These are phyloP conservation scores for Sciaenops ocellatus DNA, from an alignment of 2,797 vertebrate species.

Conservation along the genomic window DNA sequence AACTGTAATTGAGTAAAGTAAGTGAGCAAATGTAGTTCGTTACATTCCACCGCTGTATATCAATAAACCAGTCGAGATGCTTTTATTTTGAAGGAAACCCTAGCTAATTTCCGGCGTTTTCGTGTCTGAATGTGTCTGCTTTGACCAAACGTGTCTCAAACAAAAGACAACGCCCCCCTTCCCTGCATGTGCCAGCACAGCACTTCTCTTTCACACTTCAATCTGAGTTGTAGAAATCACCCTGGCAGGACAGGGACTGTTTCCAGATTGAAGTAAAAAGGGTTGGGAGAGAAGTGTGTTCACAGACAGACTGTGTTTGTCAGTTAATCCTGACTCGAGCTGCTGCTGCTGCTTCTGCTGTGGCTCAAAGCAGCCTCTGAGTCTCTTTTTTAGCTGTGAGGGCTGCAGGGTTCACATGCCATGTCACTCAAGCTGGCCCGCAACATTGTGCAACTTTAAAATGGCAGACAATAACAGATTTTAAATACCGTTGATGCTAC, in stretches of 20 bases:
- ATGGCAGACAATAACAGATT: no score
- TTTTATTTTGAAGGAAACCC: constrained; percentile 13
- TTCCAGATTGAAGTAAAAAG: no score
- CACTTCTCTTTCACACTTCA: background rate
- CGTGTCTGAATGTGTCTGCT: accelerated
- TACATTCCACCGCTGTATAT: background rate
- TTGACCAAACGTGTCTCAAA: background rate
- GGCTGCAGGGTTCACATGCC: background rate
- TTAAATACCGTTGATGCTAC: no score
- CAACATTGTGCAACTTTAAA: background rate
- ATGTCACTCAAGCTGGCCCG: no score
- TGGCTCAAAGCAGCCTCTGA: background rate
- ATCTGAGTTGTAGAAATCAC: background rate
- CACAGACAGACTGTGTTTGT: background rate
- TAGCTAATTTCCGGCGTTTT: accelerated
- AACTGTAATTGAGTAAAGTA: no score
- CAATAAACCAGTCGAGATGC: accelerated
- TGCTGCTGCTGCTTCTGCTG: background rate
- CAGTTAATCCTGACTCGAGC: no score
- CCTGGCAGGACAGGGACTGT: background rate
- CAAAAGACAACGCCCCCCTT: constrained; percentile 27
- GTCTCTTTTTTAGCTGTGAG: background rate
- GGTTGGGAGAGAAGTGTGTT: background rate
- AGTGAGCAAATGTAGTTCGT: background rate
- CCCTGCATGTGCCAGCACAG: background rate